These are phyloP conservation scores for Phymatocera aterrima DNA, from an alignment of 2,888 invertebrate species.

Conservation along the genomic window DNA sequence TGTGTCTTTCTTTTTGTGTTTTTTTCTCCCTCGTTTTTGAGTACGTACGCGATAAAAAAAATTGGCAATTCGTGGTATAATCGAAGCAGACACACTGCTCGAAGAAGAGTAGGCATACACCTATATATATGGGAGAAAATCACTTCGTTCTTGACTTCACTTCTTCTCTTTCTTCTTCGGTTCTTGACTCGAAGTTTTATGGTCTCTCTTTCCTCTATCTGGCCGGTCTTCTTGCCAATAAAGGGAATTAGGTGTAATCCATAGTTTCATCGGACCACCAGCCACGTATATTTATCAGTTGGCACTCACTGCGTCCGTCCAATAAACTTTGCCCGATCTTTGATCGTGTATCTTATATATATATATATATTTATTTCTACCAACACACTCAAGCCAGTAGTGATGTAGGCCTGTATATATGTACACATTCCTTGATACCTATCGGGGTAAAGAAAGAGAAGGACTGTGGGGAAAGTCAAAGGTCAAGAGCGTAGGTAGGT, in stretches of 20 bases:
- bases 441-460: slow-evolving; percentile 5
- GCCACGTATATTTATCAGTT: slow-evolving; percentile 40
- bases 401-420: background rate
- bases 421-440: background rate
- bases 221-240: slow-evolving; percentile 46
- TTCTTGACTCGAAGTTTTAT: slow-evolving; percentile 39
- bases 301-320: slow-evolving; percentile 29
- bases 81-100: too few relatives aligned
- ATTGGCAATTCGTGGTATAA: too few relatives aligned
- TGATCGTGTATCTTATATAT: background rate
- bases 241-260: slow-evolving; percentile 51
- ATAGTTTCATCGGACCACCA: slow-evolving; percentile 43
- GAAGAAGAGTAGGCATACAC: background rate
- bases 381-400: background rate
- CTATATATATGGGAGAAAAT: background rate
- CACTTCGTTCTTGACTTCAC: slow-evolving; percentile 31
- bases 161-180: too few relatives aligned
- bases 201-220: slow-evolving; percentile 31
- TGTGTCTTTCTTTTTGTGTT: too few relatives aligned
- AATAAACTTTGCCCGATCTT: slow-evolving; percentile 37
- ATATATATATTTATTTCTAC: background rate
- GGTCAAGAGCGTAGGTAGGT: slow-evolving; percentile 5
- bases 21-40: too few relatives aligned
- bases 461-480: background rate
- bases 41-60: too few relatives aligned